Evolutionary conservation across 2,113 vertebrate species (phyloP).

Genomic region (Cygnus atratus): DNA sequence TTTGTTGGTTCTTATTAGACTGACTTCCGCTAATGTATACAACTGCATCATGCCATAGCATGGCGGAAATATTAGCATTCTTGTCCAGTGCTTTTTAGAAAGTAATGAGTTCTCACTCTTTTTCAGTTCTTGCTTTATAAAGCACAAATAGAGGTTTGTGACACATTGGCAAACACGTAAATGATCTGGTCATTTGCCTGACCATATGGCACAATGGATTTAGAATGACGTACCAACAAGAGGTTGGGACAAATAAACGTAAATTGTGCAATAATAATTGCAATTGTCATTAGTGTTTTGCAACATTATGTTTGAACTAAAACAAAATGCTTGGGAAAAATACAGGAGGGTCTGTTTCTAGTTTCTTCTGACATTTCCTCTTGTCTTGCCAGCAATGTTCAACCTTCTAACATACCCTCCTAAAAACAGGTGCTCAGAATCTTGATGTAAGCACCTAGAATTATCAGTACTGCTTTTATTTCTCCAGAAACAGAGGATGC

Average conservation of each 20-base stretch:
- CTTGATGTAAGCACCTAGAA: background rate
- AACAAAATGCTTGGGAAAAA: background rate
- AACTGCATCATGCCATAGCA: rapidly evolving
- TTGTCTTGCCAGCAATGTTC: background rate
- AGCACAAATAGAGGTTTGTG: background rate
- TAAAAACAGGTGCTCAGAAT: background rate
- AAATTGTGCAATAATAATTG: background rate
- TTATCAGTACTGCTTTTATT: background rate
- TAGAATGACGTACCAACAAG: background rate
- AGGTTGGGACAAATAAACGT: background rate
- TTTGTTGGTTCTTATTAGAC: background rate
- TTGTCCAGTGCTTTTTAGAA: background rate
- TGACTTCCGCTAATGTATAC: background rate
- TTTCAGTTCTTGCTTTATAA: background rate
- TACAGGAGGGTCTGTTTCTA: background rate
- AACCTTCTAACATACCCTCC: background rate
- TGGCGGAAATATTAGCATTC: background rate
- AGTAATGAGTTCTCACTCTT: background rate
- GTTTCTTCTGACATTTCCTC: background rate
- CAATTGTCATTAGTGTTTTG: background rate
- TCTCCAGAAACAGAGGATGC: background rate
- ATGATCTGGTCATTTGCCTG: background rate
- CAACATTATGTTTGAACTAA: background rate
- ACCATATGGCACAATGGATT: background rate
- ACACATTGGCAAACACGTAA: background rate